Evolutionary conservation across 2,888 invertebrate genomes (phyloP).

Genomic region (Epicampocera succincta): DNA sequence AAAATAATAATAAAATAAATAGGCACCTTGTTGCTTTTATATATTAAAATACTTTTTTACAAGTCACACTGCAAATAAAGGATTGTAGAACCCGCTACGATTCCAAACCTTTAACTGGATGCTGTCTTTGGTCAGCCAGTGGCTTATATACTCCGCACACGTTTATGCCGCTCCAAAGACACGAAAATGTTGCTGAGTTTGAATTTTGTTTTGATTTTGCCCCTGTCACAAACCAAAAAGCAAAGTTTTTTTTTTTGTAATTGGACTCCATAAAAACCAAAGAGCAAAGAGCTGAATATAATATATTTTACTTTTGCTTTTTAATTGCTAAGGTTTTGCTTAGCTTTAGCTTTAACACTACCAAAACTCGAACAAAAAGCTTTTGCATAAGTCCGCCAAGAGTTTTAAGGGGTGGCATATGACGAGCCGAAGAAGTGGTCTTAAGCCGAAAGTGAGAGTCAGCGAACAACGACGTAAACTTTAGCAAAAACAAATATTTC

Average conservation of each 20-base stretch:
- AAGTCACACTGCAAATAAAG: constrained; percentile 73
- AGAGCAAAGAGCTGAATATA: constrained; percentile 63
- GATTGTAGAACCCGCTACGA: constrained; percentile 81
- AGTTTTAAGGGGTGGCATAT: constrained; percentile 1
- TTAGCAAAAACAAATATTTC: neutral
- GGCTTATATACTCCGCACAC: constrained; percentile 82
- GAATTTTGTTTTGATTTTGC: constrained; percentile 47
- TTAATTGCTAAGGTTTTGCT: constrained; percentile 41
- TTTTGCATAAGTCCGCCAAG: constrained; percentile 33
- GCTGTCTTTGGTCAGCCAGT: constrained; percentile 82
- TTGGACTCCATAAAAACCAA: constrained; percentile 50
- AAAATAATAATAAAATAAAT: neutral
- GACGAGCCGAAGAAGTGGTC: constrained; percentile 16
- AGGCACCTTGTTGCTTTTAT: constrained; percentile 56
- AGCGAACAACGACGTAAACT: neutral
- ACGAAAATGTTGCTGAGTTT: constrained; percentile 55
- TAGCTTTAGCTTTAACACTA: constrained; percentile 31
- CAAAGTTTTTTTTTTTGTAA: constrained; percentile 9
- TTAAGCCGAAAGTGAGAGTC: constrained; percentile 45
- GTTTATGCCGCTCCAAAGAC: constrained; percentile 76
- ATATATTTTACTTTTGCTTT: constrained; percentile 35
- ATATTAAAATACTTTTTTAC: constrained; percentile 1
- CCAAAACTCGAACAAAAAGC: constrained; percentile 28
- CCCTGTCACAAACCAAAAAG: constrained; percentile 18
- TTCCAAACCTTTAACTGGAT: constrained; percentile 82